Percentiles rank a stretch among this genome's conserved stretches.
Conservation (phyloP, 2,888 invertebrate species). For the Drosophila cracens region DNA sequence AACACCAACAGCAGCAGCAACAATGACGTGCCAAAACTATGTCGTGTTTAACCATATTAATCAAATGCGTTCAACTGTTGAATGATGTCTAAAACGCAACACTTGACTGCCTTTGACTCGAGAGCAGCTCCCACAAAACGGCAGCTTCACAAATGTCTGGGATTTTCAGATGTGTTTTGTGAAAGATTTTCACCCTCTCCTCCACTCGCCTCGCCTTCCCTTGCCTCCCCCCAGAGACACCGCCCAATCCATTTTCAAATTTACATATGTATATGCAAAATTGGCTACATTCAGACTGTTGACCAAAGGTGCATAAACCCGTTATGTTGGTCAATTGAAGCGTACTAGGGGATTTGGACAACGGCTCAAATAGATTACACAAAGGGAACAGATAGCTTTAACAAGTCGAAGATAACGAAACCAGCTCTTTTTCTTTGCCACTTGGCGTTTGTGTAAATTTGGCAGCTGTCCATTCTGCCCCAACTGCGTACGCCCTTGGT, state of each 20-base stretch:
- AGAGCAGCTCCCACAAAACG: slow-evolving; percentile 20
- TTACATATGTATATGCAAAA: slow-evolving; percentile 65
- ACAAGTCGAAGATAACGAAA: background rate
- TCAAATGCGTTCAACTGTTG: slow-evolving; percentile 79
- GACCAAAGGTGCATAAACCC: slow-evolving; percentile 35
- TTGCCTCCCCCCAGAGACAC: background rate
- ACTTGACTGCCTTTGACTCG: slow-evolving; percentile 71
- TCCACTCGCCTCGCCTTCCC: background rate
- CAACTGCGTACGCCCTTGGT: background rate
- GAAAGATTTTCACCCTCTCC: background rate
- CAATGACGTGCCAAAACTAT: slow-evolving; percentile 58
- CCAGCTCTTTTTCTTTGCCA: background rate
- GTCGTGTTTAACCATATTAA: slow-evolving; percentile 78
- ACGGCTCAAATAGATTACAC: background rate
- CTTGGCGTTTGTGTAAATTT: background rate
- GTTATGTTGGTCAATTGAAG: slow-evolving; percentile 17
- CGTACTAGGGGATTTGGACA: slow-evolving; percentile 5
- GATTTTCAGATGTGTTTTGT: slow-evolving; percentile 26
- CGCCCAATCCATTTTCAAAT: slow-evolving; percentile 37
- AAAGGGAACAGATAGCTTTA: background rate
- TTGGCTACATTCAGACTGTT: slow-evolving; percentile 34
- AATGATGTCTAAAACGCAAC: slow-evolving; percentile 75
- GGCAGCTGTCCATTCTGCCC: background rate
- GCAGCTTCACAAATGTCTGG: slow-evolving; percentile 8
- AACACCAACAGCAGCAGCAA: slow-evolving; percentile 8